These are phyloP conservation scores for Parazoanthus darwini DNA, from an alignment of 92 coral and sea anemone species.

Conservation along the genomic window DNA sequence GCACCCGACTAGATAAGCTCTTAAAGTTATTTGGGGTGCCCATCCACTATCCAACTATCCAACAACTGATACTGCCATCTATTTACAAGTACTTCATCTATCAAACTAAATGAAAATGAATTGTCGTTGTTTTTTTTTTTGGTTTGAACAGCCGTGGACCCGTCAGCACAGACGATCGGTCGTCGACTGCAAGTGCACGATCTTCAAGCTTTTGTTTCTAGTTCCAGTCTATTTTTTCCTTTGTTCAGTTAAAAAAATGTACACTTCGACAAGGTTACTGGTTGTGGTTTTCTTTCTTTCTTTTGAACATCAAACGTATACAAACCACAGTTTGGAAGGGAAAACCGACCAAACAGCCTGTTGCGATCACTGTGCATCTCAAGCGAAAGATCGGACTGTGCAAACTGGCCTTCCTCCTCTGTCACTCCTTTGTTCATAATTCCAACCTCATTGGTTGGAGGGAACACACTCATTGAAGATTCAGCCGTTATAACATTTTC, in stretches of 20 bases:
- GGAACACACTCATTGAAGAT: background rate
- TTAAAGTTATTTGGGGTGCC: no score
- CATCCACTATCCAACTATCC: no score
- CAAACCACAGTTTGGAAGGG: constrained; percentile 2
- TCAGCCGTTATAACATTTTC: background rate
- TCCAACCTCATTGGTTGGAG: background rate
- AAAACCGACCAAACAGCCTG: background rate
- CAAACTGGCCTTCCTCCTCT: background rate
- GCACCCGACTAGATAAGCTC: no score
- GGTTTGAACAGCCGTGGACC: no score
- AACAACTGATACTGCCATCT: no score
- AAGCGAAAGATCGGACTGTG: background rate
- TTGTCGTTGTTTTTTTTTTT: no score
- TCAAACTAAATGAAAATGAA: no score
- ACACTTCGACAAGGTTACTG: background rate
- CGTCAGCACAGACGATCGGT: no score
- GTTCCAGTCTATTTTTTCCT: background rate
- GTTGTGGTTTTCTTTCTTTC: background rate
- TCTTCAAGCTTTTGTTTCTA: background rate
- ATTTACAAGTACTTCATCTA: no score
- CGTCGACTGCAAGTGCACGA: background rate
- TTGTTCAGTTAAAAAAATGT: background rate
- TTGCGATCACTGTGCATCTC: background rate
- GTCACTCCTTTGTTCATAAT: background rate
- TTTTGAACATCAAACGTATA: background rate